A percentile compares a stretch with the other conserved stretches of the same genome.
Evolutionary conservation across 2,113 vertebrate species (phyloP).

Genomic region (Petromus typicus): DNA sequence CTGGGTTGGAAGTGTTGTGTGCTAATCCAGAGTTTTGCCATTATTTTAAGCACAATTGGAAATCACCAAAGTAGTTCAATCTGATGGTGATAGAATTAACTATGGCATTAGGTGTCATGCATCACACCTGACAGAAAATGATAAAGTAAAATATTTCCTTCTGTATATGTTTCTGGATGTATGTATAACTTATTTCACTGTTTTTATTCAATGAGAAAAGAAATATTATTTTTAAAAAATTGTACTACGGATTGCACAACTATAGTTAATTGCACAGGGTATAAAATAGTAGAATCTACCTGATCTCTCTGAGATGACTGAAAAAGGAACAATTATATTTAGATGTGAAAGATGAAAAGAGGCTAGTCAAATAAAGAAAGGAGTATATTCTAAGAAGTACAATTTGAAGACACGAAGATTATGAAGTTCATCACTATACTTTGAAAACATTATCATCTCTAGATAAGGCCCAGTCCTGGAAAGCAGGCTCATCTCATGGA

Average conservation of each 20-base stretch:
- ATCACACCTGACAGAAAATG: background rate
- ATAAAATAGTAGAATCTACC: background rate
- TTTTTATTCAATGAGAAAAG: background rate
- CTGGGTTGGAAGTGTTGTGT: background rate
- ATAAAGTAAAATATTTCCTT: background rate
- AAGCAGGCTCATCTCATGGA: background rate
- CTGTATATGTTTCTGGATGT: background rate
- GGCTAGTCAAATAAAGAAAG: background rate
- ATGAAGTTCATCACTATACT: background rate
- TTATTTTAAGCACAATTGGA: background rate
- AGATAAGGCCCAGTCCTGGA: background rate
- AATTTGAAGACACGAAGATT: background rate
- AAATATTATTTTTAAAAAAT: background rate
- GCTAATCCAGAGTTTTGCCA: background rate
- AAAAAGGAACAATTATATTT: background rate
- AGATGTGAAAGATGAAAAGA: background rate
- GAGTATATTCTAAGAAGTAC: background rate
- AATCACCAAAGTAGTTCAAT: background rate
- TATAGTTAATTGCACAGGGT: background rate
- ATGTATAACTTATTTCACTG: background rate
- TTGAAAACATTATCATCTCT: background rate
- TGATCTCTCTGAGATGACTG: background rate
- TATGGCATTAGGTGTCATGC: background rate
- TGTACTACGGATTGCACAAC: background rate
- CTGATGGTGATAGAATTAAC: background rate